Evolutionary conservation across 2,888 invertebrate species (phyloP).

Genomic region (Mesoligia furuncula): DNA sequence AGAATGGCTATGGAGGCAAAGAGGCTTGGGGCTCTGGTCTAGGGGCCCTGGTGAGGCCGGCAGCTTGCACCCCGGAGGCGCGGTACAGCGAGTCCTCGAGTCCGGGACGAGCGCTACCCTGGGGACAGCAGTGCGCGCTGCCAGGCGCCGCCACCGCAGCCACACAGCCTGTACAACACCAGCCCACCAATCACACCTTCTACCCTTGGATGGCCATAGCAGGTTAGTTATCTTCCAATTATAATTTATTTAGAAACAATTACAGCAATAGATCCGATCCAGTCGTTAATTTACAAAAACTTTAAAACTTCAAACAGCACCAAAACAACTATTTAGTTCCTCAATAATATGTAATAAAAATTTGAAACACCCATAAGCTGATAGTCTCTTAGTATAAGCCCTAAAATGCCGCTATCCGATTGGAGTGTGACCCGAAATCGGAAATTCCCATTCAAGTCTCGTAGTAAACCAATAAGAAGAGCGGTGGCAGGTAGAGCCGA

Average conservation of each 20-base stretch:
- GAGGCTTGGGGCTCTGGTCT: slow-evolving; percentile 93
- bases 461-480: slow-evolving; percentile 83
- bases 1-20: slow-evolving; percentile 93
- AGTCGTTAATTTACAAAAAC: slow-evolving; percentile 56
- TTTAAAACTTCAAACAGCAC: slow-evolving; percentile 48
- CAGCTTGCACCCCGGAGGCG: slow-evolving; percentile 97
- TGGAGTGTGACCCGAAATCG: slow-evolving; percentile 49
- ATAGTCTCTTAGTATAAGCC: slow-evolving; percentile 62
- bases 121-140: slow-evolving; percentile 97
- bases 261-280: slow-evolving; percentile 27
- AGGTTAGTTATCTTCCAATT: slow-evolving; percentile 92
- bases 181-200: slow-evolving; percentile 97
- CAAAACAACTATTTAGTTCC: slow-evolving; percentile 68
- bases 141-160: slow-evolving; percentile 95
- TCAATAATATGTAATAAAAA: slow-evolving; percentile 68
- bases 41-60: slow-evolving; percentile 94
- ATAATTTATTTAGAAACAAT: slow-evolving; percentile 44
- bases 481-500: slow-evolving; percentile 76
- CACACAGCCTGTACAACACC: slow-evolving; percentile 96
- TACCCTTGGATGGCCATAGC: slow-evolving; percentile 99
- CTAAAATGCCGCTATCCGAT: slow-evolving; percentile 82
- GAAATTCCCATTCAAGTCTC: slow-evolving; percentile 70
- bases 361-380: slow-evolving; percentile 66
- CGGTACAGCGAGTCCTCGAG: slow-evolving; percentile 96
- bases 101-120: slow-evolving; percentile 94